Percentiles rank a stretch among this genome's conserved stretches.
These are phyloP conservation scores for Noctua fimbriata DNA, from an alignment of 2,888 invertebrate genomes.

Conservation along the genomic window DNA sequence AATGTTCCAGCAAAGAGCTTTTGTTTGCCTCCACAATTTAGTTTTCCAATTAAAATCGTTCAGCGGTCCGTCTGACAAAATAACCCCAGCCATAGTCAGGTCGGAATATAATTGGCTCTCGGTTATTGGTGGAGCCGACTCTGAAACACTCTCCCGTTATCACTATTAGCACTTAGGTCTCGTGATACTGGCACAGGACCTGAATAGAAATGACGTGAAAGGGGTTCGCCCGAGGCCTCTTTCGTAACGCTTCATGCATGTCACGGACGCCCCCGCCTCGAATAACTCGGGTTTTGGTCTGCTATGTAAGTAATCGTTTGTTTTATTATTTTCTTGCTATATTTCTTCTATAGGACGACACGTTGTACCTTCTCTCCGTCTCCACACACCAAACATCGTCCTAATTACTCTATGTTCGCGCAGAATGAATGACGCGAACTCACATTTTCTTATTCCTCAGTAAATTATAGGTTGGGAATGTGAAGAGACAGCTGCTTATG, in stretches of 20 bases:
- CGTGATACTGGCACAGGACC: slow-evolving; percentile 70
- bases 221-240: slow-evolving; percentile 69
- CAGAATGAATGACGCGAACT: slow-evolving; percentile 48
- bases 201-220: slow-evolving; percentile 85
- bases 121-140: slow-evolving; percentile 71
- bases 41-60: slow-evolving; percentile 59
- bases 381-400: slow-evolving; percentile 27
- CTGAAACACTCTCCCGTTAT: slow-evolving; percentile 76
- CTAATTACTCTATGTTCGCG: slow-evolving; percentile 53
- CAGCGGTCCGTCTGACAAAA: slow-evolving; percentile 48
- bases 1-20: slow-evolving; percentile 20
- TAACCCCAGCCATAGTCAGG: slow-evolving; percentile 61
- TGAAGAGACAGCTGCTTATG: slow-evolving; percentile 73
- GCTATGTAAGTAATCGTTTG: slow-evolving; percentile 79
- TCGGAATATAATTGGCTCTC: slow-evolving; percentile 71
- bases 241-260: slow-evolving; percentile 75
- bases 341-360: slow-evolving; percentile 63
- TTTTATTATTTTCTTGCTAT: slow-evolving; percentile 77
- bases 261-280: slow-evolving; percentile 77
- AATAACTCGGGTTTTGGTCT: slow-evolving; percentile 76
- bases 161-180: slow-evolving; percentile 84
- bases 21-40: slow-evolving; percentile 39
- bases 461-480: slow-evolving; percentile 57
- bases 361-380: slow-evolving; percentile 50
- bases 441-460: slow-evolving; percentile 56